phyloP scores from a whole-genome alignment of 2,888 invertebrate genomes.

The Netelia virgata region DNA sequence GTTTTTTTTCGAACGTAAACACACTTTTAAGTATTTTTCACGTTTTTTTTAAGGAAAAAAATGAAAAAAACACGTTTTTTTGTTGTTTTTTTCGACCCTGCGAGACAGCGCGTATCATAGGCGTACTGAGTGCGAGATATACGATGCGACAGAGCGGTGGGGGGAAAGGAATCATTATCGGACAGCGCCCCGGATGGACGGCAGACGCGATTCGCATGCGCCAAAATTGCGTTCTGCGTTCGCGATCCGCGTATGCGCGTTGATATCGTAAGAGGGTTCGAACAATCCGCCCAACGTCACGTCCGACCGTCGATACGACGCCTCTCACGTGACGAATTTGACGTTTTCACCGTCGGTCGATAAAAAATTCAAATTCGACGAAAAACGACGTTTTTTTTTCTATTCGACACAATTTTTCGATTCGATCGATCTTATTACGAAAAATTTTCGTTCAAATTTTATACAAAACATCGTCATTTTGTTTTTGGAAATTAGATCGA shows the following conservation, averaged over 20 bases:
- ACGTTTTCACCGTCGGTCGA: not conserved
- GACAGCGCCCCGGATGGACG: slow-evolving; percentile 38
- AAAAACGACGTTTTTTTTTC: not conserved
- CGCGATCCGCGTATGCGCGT: not conserved
- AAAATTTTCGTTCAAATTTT: not conserved
- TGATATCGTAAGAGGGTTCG: not conserved
- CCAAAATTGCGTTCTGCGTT: slow-evolving; percentile 35
- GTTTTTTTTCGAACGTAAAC: not conserved
- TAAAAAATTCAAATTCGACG: not conserved
- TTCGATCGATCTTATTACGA: not conserved
- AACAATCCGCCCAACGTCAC: not conserved
- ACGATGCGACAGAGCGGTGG: slow-evolving; percentile 11
- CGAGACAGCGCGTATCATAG: not conserved
- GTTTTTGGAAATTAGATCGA: too few species aligned
- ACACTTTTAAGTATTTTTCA: not conserved
- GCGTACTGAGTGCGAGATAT: slow-evolving; percentile 3
- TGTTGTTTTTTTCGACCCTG: not conserved
- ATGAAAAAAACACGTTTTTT: not conserved
- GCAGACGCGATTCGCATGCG: slow-evolving; percentile 65
- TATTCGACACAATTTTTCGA: not conserved
- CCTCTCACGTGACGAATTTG: slow-evolving; percentile 6
- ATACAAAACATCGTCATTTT: too few species aligned
- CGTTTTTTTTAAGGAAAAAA: not conserved
- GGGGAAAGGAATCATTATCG: slow-evolving; percentile 56
- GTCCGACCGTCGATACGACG: slow-evolving; percentile 40